phyloP scores from a whole-genome alignment of 2,113 vertebrate species.

The Panurus biarmicus region DNA sequence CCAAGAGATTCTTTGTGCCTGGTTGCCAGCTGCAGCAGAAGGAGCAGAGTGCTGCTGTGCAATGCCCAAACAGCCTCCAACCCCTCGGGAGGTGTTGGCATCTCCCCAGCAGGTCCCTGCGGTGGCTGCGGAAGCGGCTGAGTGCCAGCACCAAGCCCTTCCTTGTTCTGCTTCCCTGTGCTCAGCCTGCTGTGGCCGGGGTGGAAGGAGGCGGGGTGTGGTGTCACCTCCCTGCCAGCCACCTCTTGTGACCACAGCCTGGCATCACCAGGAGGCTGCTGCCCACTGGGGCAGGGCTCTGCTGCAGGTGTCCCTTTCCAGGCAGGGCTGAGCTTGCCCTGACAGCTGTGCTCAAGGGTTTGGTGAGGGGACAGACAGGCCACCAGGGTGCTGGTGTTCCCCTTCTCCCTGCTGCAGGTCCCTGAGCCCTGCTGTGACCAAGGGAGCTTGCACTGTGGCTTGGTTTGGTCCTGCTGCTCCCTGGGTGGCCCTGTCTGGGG shows the following conservation, averaged over 20 bases:
- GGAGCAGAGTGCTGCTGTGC: not conserved
- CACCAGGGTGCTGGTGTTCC: not conserved
- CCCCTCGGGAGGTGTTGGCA: not conserved
- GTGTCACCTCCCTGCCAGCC: not conserved
- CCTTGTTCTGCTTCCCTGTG: slow-evolving; percentile 4
- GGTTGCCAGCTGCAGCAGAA: not conserved
- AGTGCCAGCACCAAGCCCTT: not conserved
- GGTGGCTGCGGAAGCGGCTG: not conserved
- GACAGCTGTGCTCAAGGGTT: rapidly evolving
- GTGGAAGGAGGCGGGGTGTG: not conserved
- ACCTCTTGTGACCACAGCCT: rapidly evolving
- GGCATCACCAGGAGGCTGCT: not conserved
- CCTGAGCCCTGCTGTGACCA: rapidly evolving
- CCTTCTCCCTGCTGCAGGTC: not conserved
- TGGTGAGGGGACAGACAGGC: not conserved
- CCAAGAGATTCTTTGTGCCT: not conserved
- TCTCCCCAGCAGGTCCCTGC: not conserved
- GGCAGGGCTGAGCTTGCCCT: not conserved
- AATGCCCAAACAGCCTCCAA: rapidly evolving
- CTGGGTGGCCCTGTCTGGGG: not conserved
- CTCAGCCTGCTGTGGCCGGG: not conserved
- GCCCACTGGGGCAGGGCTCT: rapidly evolving
- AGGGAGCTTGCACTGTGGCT: not conserved
- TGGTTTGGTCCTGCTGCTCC: not conserved
- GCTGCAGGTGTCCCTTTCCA: not conserved